Evolutionary conservation across 2,113 vertebrate species (phyloP), one percentile per base, ranked within the genome.

Genomic region (Pelodiscus sinensis): DNA sequence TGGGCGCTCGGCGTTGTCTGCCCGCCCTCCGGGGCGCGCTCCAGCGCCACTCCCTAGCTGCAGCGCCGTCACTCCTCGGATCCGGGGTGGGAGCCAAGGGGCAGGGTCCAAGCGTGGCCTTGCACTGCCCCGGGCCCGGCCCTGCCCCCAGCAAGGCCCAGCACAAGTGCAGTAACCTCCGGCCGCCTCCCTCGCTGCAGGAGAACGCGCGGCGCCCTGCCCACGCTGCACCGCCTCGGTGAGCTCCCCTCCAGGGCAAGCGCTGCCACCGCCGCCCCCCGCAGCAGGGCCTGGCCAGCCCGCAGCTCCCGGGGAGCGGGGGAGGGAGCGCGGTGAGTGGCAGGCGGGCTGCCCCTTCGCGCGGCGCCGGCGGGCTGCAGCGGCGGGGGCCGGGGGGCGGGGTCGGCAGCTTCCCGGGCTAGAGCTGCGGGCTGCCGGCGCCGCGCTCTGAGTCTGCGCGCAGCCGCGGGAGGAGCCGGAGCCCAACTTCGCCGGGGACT

Each of bases 371-470:
- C 65, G 6, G 44, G 51, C 5, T 51, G 75, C 22, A 19, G 84
- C 0, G 35, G 57, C 56, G 54, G 29, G 15, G 87, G 95, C 87
- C 71, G 92, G 95, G 83, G 60, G 57, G 71, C 71, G 35, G 71
- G 71, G 22, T 6, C 71, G 35, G 71, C 21, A 22, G 71, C 71
- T 44, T n/a, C 71, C 35, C 71, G 1, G 16, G 65, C 65, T 38
- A 57, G 50, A 13, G 38, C 54, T 50, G 60, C 0, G 22, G 35
- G 52, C 22, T 0, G 0, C 2, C 2, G 0, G 1, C 62, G 44
- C 0, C 2, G 9, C 3, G 56, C 5, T 5, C 0, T 6, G 4
- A 31, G 1, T 85, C 2, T 0, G 4, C 1, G 25, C 2, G 1
- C 55, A 25, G 71, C 71, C 65, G 65, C 31, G 16, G 65, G 31